A percentile compares a stretch with the other conserved stretches of the same genome.
These are phyloP conservation scores for Chionodraco myersi DNA, from an alignment of 2,113 vertebrate genomes.

Conservation along the genomic window DNA sequence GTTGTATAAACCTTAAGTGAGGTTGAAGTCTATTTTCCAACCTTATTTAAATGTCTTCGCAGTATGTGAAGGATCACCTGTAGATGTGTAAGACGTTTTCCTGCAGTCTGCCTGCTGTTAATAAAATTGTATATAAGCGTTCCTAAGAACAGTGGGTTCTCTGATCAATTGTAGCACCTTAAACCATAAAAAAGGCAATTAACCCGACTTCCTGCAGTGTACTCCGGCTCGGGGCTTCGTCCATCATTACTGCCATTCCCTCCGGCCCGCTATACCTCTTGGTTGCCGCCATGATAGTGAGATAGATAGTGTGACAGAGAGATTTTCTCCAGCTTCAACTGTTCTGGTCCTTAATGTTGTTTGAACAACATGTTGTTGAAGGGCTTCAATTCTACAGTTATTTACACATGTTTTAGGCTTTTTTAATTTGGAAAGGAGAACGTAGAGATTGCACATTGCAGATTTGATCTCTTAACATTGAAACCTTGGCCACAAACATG, in stretches of 20 bases:
- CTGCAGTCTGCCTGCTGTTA: background rate
- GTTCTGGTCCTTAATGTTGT: background rate
- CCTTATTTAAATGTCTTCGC: background rate
- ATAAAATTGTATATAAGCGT: constrained; percentile 15
- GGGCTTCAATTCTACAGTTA: background rate
- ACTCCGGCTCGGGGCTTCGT: constrained; percentile 13
- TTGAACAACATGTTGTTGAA: background rate
- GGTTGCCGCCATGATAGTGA: constrained; percentile 13
- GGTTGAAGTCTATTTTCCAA: background rate
- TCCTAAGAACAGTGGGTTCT: constrained; percentile 18
- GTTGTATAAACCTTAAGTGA: background rate
- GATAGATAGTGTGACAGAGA: constrained; percentile 11
- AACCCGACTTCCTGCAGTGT: constrained; percentile 22
- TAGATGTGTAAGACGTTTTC: background rate
- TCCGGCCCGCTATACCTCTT: constrained; percentile 1
- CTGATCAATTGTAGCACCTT: constrained; percentile 24
- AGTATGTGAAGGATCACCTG: background rate
- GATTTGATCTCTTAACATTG: background rate
- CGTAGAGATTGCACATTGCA: background rate
- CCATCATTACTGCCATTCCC: constrained; percentile 29
- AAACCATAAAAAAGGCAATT: constrained; percentile 45
- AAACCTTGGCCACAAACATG: background rate
- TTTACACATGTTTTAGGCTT: background rate
- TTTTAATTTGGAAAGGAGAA: background rate
- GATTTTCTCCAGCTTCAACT: background rate